Conservation (phyloP, 2,797 vertebrate genomes). For the Gouania willdenowi region DNA sequence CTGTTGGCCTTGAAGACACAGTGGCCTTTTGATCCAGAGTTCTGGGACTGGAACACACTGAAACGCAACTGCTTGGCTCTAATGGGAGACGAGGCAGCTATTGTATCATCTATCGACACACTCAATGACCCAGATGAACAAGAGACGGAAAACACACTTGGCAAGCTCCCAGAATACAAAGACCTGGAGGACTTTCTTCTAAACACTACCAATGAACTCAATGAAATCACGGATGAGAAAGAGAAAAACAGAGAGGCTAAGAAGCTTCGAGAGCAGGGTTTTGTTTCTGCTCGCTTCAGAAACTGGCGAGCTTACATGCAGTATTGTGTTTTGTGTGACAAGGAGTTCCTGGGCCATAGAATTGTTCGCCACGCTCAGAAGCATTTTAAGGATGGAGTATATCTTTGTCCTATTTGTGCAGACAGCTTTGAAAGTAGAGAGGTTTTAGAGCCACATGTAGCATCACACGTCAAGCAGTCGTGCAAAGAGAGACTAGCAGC, state of each 20-base stretch:
- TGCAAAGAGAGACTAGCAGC: constrained; percentile 96
- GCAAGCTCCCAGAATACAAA: constrained; percentile 82
- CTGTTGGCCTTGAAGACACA: constrained; percentile 98
- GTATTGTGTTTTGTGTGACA: constrained; percentile 98
- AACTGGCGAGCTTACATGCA: constrained; percentile 99
- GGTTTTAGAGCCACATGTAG: constrained; percentile 95
- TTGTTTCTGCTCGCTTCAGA: constrained; percentile 96
- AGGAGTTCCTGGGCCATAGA: constrained; percentile 96
- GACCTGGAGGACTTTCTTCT: constrained; percentile 84
- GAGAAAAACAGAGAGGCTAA: constrained; percentile 95
- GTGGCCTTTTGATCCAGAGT: constrained; percentile 99
- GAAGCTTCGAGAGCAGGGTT: constrained; percentile 91
- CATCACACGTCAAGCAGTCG: constrained; percentile 96
- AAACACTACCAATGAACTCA: constrained; percentile 84
- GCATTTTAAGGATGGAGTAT: constrained; percentile 96
- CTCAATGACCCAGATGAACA: constrained; percentile 95
- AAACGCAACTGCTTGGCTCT: constrained; percentile 95
- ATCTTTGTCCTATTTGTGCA: constrained; percentile 97
- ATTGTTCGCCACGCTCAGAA: constrained; percentile 98
- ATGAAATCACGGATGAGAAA: constrained; percentile 83
- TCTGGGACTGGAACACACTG: constrained; percentile 99
- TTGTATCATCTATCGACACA: constrained; percentile 95
- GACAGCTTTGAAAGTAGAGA: constrained; percentile 93
- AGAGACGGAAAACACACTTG: constrained; percentile 81
- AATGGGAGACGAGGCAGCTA: constrained; percentile 98